Conservation (phyloP, 2,888 invertebrate species). For the Altica lythri region DNA sequence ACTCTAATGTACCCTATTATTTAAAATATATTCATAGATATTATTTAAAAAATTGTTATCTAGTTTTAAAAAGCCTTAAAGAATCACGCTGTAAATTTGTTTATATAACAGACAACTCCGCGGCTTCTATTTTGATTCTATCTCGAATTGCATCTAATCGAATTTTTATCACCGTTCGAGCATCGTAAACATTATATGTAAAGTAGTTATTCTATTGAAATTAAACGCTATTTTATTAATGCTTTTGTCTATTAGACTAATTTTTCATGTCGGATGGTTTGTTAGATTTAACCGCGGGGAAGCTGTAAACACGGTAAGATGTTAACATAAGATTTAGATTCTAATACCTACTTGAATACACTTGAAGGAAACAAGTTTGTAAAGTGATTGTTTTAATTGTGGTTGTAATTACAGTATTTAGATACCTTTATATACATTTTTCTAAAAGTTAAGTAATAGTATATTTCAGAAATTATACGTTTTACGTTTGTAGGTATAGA, state of each 20-base stretch:
- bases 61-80: neutral
- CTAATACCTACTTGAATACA: too few species aligned
- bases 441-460: too few species aligned
- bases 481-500: too few species aligned
- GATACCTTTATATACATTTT: too few species aligned
- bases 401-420: too few species aligned
- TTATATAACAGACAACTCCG: slow-evolving; percentile 31
- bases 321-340: too few species aligned
- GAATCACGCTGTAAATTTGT: slow-evolving; percentile 13
- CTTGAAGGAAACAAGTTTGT: too few species aligned
- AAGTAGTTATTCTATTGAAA: slow-evolving; percentile 40
- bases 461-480: too few species aligned
- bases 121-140: slow-evolving; percentile 35
- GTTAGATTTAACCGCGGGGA: slow-evolving; percentile 24
- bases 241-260: slow-evolving; percentile 34
- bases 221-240: slow-evolving; percentile 39
- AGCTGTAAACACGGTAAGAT: slow-evolving; percentile 13
- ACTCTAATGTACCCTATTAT: too few species aligned
- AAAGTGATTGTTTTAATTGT: too few species aligned
- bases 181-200: slow-evolving; percentile 39
- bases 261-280: slow-evolving; percentile 30
- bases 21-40: too few species aligned
- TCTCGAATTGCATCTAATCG: slow-evolving; percentile 38
- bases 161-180: slow-evolving; percentile 35
- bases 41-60: too few species aligned